Evolutionary conservation across 2,888 invertebrate genomes (phyloP).

Genomic region (Drymonia ruficornis): DNA sequence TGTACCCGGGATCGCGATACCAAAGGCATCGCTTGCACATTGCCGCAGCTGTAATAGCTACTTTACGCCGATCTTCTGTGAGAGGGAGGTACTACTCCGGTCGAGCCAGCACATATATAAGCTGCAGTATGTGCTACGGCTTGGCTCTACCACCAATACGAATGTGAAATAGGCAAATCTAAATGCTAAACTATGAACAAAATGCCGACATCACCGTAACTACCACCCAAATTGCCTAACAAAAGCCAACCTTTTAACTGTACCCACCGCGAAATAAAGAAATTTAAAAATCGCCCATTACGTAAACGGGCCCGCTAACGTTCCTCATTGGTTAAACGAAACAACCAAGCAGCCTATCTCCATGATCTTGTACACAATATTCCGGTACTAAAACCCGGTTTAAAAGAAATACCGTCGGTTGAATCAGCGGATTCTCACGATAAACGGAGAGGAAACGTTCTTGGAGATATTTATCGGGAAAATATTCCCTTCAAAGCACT

Average conservation of each 20-base stretch:
- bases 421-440: constrained; percentile 54
- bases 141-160: no score
- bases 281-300: constrained; percentile 14
- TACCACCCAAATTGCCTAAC: background rate
- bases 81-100: no score
- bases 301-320: constrained; percentile 8
- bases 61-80: no score
- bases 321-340: constrained; percentile 1
- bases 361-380: constrained; percentile 14
- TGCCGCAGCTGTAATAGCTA: no score
- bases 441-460: constrained; percentile 51
- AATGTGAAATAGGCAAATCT: no score
- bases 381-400: constrained; percentile 35
- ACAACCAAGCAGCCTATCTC: background rate
- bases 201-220: background rate
- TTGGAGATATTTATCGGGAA: constrained; percentile 47
- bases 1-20: no score
- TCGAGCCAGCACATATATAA: no score
- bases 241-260: background rate
- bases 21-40: no score
- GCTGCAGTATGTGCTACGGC: no score
- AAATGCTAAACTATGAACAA: background rate
- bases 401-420: constrained; percentile 47
- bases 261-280: background rate
- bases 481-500: constrained; percentile 43